Base-by-base conservation (phyloP, 2,888 invertebrate species). In the Caenorhabditis auriculariae region DNA sequence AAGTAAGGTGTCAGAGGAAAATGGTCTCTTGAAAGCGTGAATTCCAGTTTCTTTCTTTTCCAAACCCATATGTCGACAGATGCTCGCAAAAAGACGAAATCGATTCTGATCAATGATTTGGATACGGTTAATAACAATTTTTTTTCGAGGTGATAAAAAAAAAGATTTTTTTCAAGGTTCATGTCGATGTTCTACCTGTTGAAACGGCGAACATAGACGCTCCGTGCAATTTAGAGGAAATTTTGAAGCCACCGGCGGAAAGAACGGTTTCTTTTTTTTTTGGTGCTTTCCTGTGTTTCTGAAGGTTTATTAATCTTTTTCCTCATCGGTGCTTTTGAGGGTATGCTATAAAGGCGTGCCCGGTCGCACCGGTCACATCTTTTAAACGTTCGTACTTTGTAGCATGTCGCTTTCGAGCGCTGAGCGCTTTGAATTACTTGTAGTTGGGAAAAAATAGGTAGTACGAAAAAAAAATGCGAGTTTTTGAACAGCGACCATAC, bases 181-280 rank as follows among this genome's bases (percentile, higher is more conserved):
- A 74, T 54, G 66, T 76, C 5, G 66, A 67, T 32, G 52, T 66
- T 28, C 66, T 79, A 26, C 69, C 68, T 50, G 57, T 67, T 3
- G 56, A 70, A 23, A 52, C 62, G 1, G 44, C 59, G 28, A 41
- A 46, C 7, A 38, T 35, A 21, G 56, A 61, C 21, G 29, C 66
- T 32, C 65, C 67, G 19, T 80, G 80, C 57, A 74, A 75, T 52
- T 56, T 80, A 35, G 76, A 76, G 41, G 75, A 77, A 49, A 60
- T 75, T 24, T 55, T 80, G 44, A 75, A 77, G 46, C 66, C 80
- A 1, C 76, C 80, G 5, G 69, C 77, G 12, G 71, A 80, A 43
- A 59, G 80, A 50, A 46, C 66, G 47, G 54, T 54, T 21, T 26
- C n/a, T 4, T 28, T n/a, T 28, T 28, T 43, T 43, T 39, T 41